phyloP scores from a whole-genome alignment of 2,797 vertebrate genomes.

The Mus caroli region DNA sequence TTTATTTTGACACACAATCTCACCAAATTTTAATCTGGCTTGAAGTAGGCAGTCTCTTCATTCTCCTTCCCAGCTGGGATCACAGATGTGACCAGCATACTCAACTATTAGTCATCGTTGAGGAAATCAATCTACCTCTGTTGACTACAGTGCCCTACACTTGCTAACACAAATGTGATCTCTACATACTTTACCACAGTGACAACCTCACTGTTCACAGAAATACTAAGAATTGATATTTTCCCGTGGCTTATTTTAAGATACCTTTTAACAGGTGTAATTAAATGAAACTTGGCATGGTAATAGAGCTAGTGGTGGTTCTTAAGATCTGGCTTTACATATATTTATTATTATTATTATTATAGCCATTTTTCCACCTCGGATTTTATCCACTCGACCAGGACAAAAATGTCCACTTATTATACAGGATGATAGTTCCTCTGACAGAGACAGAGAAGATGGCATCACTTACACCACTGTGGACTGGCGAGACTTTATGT shows the following conservation, averaged over 20 bases:
- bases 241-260: constrained; percentile 44
- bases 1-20: not conserved
- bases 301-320: constrained; percentile 39
- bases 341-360: constrained; percentile 13
- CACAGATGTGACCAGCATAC: not conserved
- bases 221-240: constrained; percentile 36
- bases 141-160: not conserved
- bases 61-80: not conserved
- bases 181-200: not conserved
- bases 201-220: constrained; percentile 28
- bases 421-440: constrained; percentile 92
- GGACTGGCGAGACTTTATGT: constrained; percentile 99
- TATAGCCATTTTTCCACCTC: constrained; percentile 96
- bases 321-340: constrained; percentile 4
- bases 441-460: constrained; percentile 92
- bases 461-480: constrained; percentile 96
- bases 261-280: constrained; percentile 59
- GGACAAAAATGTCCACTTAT: constrained; percentile 97
- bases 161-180: not conserved
- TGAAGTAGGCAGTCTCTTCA: not conserved
- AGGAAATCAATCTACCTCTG: not conserved
- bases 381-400: constrained; percentile 93
- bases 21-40: not conserved
- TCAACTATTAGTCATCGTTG: not conserved
- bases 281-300: constrained; percentile 35